These are phyloP conservation scores for Abramis brama DNA, from an alignment of 2,113 vertebrate genomes.

Conservation along the genomic window DNA sequence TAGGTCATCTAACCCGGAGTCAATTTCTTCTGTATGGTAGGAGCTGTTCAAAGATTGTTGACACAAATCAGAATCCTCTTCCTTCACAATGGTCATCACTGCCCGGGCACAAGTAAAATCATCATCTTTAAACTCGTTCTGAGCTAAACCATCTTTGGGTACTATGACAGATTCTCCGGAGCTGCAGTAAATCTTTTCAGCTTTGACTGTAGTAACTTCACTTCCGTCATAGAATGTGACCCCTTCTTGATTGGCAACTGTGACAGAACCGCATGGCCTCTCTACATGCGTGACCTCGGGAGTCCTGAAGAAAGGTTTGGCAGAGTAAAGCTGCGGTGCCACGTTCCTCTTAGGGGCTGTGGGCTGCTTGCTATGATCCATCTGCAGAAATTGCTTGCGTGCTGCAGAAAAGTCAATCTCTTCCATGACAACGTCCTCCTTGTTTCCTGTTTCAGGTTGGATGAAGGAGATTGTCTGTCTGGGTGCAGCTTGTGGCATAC, in stretches of 20 bases:
- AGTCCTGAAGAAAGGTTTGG: constrained; percentile 89
- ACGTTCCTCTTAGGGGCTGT: constrained; percentile 77
- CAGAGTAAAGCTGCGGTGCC: constrained; percentile 84
- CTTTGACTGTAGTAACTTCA: constrained; percentile 60
- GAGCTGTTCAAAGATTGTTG: constrained; percentile 72
- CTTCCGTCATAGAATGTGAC: constrained; percentile 61
- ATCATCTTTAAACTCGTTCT: constrained; percentile 76
- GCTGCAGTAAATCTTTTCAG: constrained; percentile 69
- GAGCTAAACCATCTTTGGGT: constrained; percentile 24
- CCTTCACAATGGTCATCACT: constrained; percentile 86
- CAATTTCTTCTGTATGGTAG: constrained; percentile 86
- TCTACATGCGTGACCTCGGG: constrained; percentile 70
- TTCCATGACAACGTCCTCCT: constrained; percentile 88
- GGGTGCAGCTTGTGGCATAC: constrained; percentile 50
- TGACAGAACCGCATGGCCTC: constrained; percentile 62
- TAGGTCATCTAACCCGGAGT: constrained; percentile 92
- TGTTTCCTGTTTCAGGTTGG: constrained; percentile 70
- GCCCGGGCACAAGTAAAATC: constrained; percentile 90
- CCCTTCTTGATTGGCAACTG: constrained; percentile 60
- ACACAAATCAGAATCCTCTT: constrained; percentile 85
- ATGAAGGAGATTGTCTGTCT: constrained; percentile 61
- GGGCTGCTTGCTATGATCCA: constrained; percentile 75
- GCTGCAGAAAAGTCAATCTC: constrained; percentile 93
- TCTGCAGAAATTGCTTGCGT: constrained; percentile 91
- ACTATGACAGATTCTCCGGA: constrained; percentile 58